phyloP scores from a whole-genome alignment of 1,140 invertebrate species.

The Drosophila bifasciata region DNA sequence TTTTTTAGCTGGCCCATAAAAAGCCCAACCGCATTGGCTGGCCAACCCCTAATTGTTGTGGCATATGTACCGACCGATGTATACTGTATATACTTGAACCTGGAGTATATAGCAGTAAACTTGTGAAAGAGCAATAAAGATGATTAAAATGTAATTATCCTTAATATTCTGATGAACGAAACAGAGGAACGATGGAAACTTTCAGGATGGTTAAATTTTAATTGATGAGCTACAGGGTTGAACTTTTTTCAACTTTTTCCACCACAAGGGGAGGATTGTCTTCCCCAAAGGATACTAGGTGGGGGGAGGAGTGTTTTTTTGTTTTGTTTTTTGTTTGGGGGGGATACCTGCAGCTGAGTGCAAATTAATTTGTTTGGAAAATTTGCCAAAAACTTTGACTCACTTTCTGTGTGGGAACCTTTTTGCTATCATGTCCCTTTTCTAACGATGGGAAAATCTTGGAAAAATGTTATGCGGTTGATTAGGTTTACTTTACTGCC shows the following conservation, averaged over 20 bases:
- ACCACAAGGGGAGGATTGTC: neutral
- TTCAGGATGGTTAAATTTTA: constrained; percentile 65
- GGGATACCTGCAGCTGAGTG: constrained; percentile 62
- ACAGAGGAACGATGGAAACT: constrained; percentile 23
- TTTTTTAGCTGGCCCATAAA: constrained; percentile 47
- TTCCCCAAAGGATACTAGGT: neutral
- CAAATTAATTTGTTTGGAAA: constrained; percentile 80
- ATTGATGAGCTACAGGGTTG: constrained; percentile 78
- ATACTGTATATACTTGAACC: neutral
- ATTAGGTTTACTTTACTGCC: constrained; percentile 49
- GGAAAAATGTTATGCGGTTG: constrained; percentile 11
- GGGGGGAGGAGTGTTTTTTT: neutral
- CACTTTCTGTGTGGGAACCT: constrained; percentile 29
- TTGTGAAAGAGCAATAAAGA: constrained; percentile 83
- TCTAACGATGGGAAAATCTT: constrained; percentile 68
- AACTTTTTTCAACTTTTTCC: constrained; percentile 77
- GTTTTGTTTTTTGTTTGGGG: neutral
- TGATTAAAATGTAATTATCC: constrained; percentile 84
- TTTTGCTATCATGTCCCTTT: constrained; percentile 17
- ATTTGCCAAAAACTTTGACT: constrained; percentile 65
- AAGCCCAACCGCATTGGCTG: constrained; percentile 64
- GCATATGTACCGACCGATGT: constrained; percentile 31
- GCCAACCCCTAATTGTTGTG: constrained; percentile 81
- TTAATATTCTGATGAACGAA: constrained; percentile 76
- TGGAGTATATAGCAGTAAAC: constrained; percentile 79